phyloP scores from a whole-genome alignment of 64 coral and sea anemone genomes.

The Hydrozoanthus tunicans region DNA sequence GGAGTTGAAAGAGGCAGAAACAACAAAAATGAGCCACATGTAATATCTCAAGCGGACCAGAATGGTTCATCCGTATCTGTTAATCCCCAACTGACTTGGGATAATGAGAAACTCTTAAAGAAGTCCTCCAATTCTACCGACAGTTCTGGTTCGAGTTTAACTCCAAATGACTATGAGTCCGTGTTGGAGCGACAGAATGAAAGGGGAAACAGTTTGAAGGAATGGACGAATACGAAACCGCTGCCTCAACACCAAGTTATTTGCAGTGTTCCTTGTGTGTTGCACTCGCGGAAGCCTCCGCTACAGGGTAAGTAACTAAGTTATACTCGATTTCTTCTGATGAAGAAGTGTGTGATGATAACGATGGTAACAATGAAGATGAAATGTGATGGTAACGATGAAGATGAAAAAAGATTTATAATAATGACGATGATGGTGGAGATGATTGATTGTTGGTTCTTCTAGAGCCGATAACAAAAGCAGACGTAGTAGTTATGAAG shows the following conservation, averaged over 20 bases:
- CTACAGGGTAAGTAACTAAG: slow-evolving; percentile 62
- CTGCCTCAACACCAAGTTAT: slow-evolving; percentile 75
- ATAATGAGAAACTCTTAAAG: neutral
- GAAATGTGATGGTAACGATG: neutral
- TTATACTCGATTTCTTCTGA: no score
- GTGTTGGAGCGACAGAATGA: neutral
- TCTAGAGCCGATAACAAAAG: no score
- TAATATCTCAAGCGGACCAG: neutral
- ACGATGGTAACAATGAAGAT: neutral
- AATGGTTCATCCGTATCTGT: neutral
- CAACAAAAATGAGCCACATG: neutral
- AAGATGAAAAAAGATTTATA: neutral
- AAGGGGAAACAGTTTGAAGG: neutral
- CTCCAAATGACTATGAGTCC: neutral
- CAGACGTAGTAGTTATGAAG: no score
- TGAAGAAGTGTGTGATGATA: neutral
- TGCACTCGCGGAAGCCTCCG: slow-evolving; percentile 95
- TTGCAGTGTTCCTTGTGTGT: slow-evolving; percentile 86
- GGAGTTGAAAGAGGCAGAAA: neutral
- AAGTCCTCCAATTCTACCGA: neutral
- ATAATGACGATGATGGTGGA: neutral
- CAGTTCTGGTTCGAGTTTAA: neutral
- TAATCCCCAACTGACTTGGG: neutral
- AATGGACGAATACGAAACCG: neutral
- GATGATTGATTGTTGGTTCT: neutral